Conservation (phyloP, 2,888 invertebrate genomes). For the Acronicta leporina region DNA sequence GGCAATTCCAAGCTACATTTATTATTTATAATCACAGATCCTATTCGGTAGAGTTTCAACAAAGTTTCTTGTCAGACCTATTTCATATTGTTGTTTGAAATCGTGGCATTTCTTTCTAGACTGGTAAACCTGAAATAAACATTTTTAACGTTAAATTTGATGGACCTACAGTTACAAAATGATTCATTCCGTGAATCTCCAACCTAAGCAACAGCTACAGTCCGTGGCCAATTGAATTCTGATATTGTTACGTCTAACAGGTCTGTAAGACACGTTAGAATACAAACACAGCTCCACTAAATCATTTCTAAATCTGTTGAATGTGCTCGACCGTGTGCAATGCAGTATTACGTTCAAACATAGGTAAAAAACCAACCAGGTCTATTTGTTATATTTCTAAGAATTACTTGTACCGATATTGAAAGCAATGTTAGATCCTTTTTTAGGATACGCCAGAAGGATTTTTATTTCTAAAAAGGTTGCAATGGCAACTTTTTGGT, state of each 20-base stretch:
- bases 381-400: not conserved
- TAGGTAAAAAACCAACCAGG: not conserved
- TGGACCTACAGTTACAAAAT: too few relatives aligned
- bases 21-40: too few relatives aligned
- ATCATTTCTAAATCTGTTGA: conserved; percentile 21
- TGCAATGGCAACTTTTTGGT: not conserved
- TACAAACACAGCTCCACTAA: conserved; percentile 5
- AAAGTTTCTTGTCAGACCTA: too few relatives aligned
- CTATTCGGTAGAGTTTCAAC: too few relatives aligned
- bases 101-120: too few relatives aligned
- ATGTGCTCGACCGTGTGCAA: conserved; percentile 22
- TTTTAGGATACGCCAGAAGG: not conserved
- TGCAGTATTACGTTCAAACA: conserved; percentile 8
- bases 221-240: conserved; percentile 18
- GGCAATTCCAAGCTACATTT: too few relatives aligned
- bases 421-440: not conserved
- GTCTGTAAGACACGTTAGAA: conserved; percentile 11
- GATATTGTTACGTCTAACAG: conserved; percentile 14
- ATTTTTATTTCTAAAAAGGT: not conserved
- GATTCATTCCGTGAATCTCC: not conserved
- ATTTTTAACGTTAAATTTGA: too few relatives aligned
- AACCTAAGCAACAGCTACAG: conserved; percentile 1
- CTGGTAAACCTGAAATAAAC: too few relatives aligned
- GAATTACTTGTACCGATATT: not conserved
- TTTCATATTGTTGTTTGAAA: too few relatives aligned